These are phyloP conservation scores for Catonia carolina DNA, from an alignment of 2,888 invertebrate species.

Conservation along the genomic window DNA sequence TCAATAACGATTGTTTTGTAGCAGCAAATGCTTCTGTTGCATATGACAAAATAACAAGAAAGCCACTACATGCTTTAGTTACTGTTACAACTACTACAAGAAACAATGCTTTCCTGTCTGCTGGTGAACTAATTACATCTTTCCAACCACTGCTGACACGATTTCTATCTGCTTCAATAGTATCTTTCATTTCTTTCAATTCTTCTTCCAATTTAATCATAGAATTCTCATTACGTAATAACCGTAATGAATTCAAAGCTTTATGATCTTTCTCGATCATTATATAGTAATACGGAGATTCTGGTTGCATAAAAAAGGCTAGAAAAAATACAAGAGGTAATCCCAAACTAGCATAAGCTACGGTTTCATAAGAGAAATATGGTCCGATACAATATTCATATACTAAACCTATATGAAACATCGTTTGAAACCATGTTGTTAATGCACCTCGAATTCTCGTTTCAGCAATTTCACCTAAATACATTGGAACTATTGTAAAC, in stretches of 20 bases:
- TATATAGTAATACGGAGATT: slow-evolving; percentile 20
- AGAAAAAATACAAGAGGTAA: slow-evolving; percentile 12
- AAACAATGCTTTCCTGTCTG: slow-evolving; percentile 19
- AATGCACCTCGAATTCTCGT: slow-evolving; percentile 11
- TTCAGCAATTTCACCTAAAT: slow-evolving; percentile 21
- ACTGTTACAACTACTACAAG: slow-evolving; percentile 4
- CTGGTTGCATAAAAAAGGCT: slow-evolving; percentile 16
- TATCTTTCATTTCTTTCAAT: slow-evolving; percentile 9
- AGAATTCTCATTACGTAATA: background rate
- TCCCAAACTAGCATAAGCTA: background rate
- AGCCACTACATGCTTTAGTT: slow-evolving; percentile 8
- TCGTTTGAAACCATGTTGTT: slow-evolving; percentile 12
- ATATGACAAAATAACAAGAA: slow-evolving; percentile 15
- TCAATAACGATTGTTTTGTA: background rate
- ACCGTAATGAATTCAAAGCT: background rate
- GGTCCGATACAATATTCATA: slow-evolving; percentile 19
- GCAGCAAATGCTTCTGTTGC: slow-evolving; percentile 13
- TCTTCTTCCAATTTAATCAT: slow-evolving; percentile 2
- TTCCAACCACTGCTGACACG: slow-evolving; percentile 20
- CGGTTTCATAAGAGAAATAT: slow-evolving; percentile 4
- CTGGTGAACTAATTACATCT: slow-evolving; percentile 15
- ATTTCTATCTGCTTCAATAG: slow-evolving; percentile 2
- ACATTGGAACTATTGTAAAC: slow-evolving; percentile 16
- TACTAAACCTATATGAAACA: slow-evolving; percentile 15
- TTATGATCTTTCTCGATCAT: slow-evolving; percentile 2